Conservation (phyloP, 2,113 vertebrate genomes). For the Carassius auratus region DNA sequence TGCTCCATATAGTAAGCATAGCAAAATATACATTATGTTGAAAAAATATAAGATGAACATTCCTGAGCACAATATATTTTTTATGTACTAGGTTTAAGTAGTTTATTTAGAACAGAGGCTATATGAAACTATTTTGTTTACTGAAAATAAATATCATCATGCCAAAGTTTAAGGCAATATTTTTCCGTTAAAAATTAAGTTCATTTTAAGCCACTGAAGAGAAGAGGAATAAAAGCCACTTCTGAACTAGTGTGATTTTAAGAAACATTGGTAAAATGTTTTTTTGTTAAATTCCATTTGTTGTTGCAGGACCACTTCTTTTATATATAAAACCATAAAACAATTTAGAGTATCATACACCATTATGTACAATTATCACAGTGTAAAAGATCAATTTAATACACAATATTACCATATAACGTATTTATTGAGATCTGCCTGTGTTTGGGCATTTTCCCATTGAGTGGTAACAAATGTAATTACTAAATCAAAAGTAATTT, state of each 20-base stretch:
- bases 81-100: constrained; percentile 49
- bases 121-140: constrained; percentile 49
- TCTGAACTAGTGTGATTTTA: constrained; percentile 10
- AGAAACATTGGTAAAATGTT: background rate
- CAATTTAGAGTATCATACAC: background rate
- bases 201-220: background rate
- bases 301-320: background rate
- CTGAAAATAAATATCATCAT: constrained; percentile 14
- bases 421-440: background rate
- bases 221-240: background rate
- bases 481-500: background rate
- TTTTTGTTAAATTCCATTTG: background rate
- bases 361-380: background rate
- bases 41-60: constrained; percentile 31
- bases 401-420: background rate
- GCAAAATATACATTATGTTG: constrained; percentile 6
- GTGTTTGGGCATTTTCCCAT: background rate
- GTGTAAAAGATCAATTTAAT: background rate
- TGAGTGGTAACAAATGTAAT: background rate
- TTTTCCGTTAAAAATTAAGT: constrained; percentile 32
- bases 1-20: background rate
- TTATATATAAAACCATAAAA: background rate
- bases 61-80: constrained; percentile 49
- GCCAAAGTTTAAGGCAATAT: constrained; percentile 45
- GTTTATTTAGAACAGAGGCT: constrained; percentile 36